These are phyloP conservation scores for Poecilia wingei DNA, from an alignment of 2,797 vertebrate species.

Conservation along the genomic window DNA sequence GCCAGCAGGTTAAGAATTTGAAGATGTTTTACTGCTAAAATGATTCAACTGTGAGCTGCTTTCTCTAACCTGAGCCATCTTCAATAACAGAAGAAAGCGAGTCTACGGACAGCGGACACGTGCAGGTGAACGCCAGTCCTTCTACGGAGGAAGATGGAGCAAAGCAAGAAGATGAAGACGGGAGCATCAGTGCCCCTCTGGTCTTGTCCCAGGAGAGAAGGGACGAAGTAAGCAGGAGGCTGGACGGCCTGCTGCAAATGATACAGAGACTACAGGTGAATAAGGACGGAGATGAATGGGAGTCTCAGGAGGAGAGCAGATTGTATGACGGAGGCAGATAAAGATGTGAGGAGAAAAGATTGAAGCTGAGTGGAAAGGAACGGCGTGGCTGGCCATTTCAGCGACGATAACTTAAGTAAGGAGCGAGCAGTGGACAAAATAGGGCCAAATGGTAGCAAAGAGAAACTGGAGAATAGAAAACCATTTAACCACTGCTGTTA, in stretches of 20 bases:
- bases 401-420: constrained; percentile 69
- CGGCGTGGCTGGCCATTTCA: constrained; percentile 47
- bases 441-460: constrained; percentile 67
- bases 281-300: constrained; percentile 18
- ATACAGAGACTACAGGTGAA: constrained; percentile 83
- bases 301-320: constrained; percentile 19
- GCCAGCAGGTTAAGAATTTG: constrained; percentile 53
- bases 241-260: constrained; percentile 78
- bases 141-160: constrained; percentile 37
- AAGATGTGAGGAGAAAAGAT: constrained; percentile 58
- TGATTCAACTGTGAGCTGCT: background rate
- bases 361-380: constrained; percentile 43
- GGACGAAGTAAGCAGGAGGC: constrained; percentile 75
- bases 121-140: constrained; percentile 40
- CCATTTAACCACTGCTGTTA: constrained; percentile 74
- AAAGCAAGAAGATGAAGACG: constrained; percentile 45
- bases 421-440: constrained; percentile 59
- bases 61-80: constrained; percentile 16
- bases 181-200: constrained; percentile 72
- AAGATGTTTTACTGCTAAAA: background rate
- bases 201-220: constrained; percentile 73
- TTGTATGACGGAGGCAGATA: constrained; percentile 39
- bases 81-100: constrained; percentile 57
- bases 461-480: constrained; percentile 71
- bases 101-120: constrained; percentile 28